phyloP scores from a whole-genome alignment of 2,113 vertebrate species.

The Sorex fumeus region DNA sequence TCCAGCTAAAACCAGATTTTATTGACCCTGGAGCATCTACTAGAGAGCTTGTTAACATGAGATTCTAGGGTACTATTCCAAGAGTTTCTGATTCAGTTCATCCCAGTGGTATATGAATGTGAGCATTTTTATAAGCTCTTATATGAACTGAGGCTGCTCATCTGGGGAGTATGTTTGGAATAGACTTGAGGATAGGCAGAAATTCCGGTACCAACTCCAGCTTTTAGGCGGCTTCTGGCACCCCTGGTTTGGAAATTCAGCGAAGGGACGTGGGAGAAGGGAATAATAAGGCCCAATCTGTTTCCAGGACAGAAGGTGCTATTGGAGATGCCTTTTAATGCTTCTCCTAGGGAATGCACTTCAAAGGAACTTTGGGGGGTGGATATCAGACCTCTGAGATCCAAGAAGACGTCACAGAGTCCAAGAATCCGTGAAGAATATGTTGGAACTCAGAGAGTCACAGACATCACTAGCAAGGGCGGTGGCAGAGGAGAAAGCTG shows the following conservation, averaged over 20 bases:
- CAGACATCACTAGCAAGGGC: not conserved
- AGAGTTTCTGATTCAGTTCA: not conserved
- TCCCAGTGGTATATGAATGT: not conserved
- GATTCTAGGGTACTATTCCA: not conserved
- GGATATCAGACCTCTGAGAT: not conserved
- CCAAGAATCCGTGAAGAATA: not conserved
- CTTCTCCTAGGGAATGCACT: not conserved
- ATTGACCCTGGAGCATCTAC: not conserved
- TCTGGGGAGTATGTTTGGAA: not conserved
- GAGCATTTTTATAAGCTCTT: not conserved
- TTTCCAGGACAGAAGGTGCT: not conserved
- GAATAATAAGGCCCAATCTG: not conserved
- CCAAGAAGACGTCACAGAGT: not conserved
- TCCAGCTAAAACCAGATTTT: not conserved
- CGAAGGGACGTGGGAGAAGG: not conserved
- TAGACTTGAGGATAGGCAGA: too few species aligned
- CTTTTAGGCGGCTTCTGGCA: not conserved
- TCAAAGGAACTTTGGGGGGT: not conserved
- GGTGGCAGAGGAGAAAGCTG: not conserved
- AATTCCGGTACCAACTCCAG: not conserved
- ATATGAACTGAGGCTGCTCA: not conserved
- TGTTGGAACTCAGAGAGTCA: slow-evolving; percentile 22
- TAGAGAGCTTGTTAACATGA: not conserved
- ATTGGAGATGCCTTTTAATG: not conserved
- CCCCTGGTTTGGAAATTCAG: not conserved